Percentiles rank a stretch among this genome's conserved stretches.
Conservation (phyloP, 2,888 invertebrate species). For the Heliothis peltigera region DNA sequence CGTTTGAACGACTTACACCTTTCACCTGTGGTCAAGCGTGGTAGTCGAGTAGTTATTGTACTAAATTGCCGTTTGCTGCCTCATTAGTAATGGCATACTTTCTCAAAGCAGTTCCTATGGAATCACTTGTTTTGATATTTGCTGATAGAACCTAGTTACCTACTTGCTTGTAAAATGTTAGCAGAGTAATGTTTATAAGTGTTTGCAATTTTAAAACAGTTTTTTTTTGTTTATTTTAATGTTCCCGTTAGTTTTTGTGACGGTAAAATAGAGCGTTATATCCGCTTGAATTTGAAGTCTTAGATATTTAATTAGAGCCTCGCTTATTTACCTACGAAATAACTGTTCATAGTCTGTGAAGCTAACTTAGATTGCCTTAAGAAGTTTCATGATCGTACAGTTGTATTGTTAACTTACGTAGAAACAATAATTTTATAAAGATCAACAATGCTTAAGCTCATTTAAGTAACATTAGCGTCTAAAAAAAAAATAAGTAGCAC, state of each 20-base stretch:
- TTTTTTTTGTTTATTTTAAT: not conserved
- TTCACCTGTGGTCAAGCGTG: conserved; percentile 72
- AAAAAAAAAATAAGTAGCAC: too few species aligned
- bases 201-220: conserved; percentile 19
- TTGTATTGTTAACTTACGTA: too few species aligned
- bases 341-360: not conserved
- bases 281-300: conserved; percentile 17
- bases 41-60: conserved; percentile 60
- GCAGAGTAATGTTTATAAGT: not conserved
- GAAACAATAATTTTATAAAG: too few species aligned
- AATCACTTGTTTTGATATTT: conserved; percentile 48
- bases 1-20: conserved; percentile 62
- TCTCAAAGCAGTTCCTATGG: conserved; percentile 64
- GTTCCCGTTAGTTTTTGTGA: not conserved
- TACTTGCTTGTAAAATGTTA: conserved; percentile 14
- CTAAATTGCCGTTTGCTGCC: conserved; percentile 63
- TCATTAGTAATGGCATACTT: conserved; percentile 76
- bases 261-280: conserved; percentile 16
- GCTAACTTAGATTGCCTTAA: too few species aligned
- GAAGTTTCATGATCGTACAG: too few species aligned
- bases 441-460: too few species aligned
- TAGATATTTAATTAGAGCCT: conserved; percentile 1
- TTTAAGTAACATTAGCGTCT: too few species aligned
- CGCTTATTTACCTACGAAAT: not conserved
- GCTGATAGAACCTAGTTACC: conserved; percentile 12